Evolutionary conservation across 1,140 invertebrate genomes (phyloP).

Genomic region (Zaprionus ghesquierei): DNA sequence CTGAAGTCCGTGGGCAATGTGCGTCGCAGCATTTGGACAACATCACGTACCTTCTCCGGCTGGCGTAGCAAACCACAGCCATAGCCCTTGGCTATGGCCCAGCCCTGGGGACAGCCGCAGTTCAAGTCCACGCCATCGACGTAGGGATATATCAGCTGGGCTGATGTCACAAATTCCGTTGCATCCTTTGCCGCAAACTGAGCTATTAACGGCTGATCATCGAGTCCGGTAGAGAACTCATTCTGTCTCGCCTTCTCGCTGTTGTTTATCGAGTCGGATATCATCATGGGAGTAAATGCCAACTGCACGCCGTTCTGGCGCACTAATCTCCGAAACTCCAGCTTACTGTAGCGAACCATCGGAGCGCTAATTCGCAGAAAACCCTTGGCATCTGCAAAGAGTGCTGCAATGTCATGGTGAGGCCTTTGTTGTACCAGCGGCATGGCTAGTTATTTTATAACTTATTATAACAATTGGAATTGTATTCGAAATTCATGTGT

Average conservation of each 20-base stretch:
- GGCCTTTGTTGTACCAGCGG: conserved; percentile 51
- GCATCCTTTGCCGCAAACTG: conserved; percentile 96
- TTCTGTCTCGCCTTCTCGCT: conserved; percentile 93
- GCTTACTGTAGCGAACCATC: conserved; percentile 98
- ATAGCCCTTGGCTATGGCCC: conserved; percentile 96
- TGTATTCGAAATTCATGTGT: conserved; percentile 3
- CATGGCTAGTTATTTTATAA: conserved; percentile 18
- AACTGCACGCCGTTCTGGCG: conserved; percentile 92
- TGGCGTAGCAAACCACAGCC: conserved; percentile 92
- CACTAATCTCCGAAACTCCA: conserved; percentile 72
- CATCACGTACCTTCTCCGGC: conserved; percentile 92
- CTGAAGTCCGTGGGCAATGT: conserved; percentile 90
- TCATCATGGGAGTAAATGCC: conserved; percentile 97
- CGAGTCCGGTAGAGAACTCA: conserved; percentile 92
- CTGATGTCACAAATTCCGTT: conserved; percentile 92
- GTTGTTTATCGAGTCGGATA: conserved; percentile 95
- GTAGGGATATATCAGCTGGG: conserved; percentile 93
- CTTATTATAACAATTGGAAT: background rate
- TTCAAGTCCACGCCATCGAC: conserved; percentile 95
- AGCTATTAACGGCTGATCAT: conserved; percentile 93
- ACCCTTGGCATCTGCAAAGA: conserved; percentile 86
- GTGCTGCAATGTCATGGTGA: conserved; percentile 84
- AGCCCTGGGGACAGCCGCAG: conserved; percentile 98
- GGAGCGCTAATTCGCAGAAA: conserved; percentile 93
- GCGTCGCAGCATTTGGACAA: conserved; percentile 90